Conservation (phyloP, 1,140 invertebrate genomes). For the Plectus sambesii region DNA sequence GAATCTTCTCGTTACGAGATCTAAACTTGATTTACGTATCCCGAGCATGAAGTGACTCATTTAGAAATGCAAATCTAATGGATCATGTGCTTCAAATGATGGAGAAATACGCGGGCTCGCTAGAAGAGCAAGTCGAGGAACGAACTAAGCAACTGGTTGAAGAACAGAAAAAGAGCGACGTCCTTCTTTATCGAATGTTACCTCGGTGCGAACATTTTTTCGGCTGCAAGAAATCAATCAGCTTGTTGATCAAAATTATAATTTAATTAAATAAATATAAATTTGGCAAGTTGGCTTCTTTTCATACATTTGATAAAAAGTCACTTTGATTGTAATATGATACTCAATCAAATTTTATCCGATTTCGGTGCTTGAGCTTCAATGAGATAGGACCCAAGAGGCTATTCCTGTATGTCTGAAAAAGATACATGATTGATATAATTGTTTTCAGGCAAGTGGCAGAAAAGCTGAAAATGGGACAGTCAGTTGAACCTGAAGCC, state of each 20-base stretch:
- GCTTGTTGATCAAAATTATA: too few relatives aligned
- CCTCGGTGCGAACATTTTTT: slow-evolving; percentile 64
- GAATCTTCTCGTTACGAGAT: too few relatives aligned
- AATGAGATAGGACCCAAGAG: too few relatives aligned
- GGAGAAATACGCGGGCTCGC: slow-evolving; percentile 70
- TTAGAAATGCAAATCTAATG: slow-evolving; percentile 66
- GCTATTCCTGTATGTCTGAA: too few relatives aligned
- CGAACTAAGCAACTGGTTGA: slow-evolving; percentile 79
- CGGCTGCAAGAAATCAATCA: too few relatives aligned
- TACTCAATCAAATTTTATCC: too few relatives aligned
- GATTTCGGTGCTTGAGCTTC: too few relatives aligned
- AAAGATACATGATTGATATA: too few relatives aligned
- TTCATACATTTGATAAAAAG: too few relatives aligned
- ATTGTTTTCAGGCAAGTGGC: slow-evolving; percentile 56
- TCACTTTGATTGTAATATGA: too few relatives aligned
- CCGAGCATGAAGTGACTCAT: slow-evolving; percentile 22
- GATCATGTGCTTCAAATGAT: slow-evolving; percentile 73
- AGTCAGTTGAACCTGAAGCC: slow-evolving; percentile 78
- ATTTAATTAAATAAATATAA: too few relatives aligned
- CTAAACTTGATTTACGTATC: slow-evolving; percentile 13
- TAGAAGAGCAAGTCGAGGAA: slow-evolving; percentile 74
- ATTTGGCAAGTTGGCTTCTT: too few relatives aligned
- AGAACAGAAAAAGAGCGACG: slow-evolving; percentile 88
- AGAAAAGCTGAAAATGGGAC: slow-evolving; percentile 71
- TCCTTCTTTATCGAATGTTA: slow-evolving; percentile 72